These are phyloP conservation scores for Polypterus senegalus DNA, from an alignment of 2,113 vertebrate species.

Conservation along the genomic window DNA sequence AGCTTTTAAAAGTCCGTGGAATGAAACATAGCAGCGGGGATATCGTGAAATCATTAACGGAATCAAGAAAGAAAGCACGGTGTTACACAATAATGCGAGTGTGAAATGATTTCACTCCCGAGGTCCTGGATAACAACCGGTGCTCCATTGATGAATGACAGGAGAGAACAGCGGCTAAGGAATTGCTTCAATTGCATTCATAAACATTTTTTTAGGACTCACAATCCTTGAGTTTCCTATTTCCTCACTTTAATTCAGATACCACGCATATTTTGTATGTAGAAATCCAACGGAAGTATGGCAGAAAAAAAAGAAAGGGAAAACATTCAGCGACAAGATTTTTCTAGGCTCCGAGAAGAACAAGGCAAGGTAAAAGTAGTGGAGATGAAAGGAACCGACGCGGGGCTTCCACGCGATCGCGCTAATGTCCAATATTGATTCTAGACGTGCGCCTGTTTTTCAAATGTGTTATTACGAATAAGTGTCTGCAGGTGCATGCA, in stretches of 20 bases:
- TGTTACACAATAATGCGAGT: conserved; percentile 53
- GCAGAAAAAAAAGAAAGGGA: conserved; percentile 27
- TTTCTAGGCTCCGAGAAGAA: conserved; percentile 65
- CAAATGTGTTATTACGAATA: too few relatives aligned
- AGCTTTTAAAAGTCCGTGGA: conserved; percentile 21
- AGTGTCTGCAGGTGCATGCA: too few relatives aligned
- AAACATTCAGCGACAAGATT: conserved; percentile 31
- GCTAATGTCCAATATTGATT: not conserved
- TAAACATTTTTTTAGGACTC: conserved; percentile 89
- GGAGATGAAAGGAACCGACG: too few relatives aligned
- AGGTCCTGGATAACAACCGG: conserved; percentile 44
- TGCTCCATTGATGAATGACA: conserved; percentile 51
- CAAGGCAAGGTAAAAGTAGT: conserved; percentile 66
- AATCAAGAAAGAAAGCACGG: conserved; percentile 12
- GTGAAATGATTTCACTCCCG: conserved; percentile 69
- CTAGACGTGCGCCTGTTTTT: not conserved
- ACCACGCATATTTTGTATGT: conserved; percentile 10
- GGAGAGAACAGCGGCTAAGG: conserved; percentile 40
- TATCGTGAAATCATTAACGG: conserved; percentile 19
- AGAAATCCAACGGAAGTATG: conserved; percentile 28
- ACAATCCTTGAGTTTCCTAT: conserved; percentile 54
- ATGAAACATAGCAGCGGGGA: conserved; percentile 24
- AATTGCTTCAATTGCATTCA: conserved; percentile 58
- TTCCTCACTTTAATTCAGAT: conserved; percentile 16
- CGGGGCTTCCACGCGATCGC: not conserved